Conservation (phyloP, 2,888 invertebrate genomes). For the Diaprepes abbreviatus region DNA sequence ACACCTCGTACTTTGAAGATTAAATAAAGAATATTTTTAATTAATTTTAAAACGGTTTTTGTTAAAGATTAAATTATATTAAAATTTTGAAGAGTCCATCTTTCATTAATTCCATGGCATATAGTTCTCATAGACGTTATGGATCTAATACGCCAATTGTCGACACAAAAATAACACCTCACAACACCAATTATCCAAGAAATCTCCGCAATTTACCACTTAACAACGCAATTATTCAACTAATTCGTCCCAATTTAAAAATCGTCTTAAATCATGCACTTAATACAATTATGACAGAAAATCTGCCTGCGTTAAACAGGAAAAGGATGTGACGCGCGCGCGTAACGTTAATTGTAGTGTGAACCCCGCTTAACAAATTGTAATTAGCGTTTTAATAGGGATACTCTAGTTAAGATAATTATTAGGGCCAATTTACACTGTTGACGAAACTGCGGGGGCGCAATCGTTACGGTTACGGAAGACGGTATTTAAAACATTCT, state of each 20-base stretch:
- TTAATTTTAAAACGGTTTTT: too few species aligned
- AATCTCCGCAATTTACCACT: constrained; percentile 34
- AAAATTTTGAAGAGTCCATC: too few species aligned
- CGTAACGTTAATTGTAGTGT: constrained; percentile 65
- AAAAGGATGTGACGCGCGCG: constrained; percentile 66
- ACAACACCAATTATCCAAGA: constrained; percentile 7
- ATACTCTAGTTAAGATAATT: constrained; percentile 69
- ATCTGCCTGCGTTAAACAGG: constrained; percentile 64
- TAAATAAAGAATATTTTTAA: too few species aligned
- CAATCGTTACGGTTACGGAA: constrained; percentile 5
- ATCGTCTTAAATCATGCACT: constrained; percentile 25
- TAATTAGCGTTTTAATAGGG: constrained; percentile 69
- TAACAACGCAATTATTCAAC: constrained; percentile 15
- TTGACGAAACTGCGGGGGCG: constrained; percentile 36
- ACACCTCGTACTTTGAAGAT: too few species aligned
- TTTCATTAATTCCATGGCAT: too few species aligned
- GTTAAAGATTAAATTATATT: too few species aligned
- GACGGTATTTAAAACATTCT: constrained; percentile 29
- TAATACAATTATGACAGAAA: constrained; percentile 49
- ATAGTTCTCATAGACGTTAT: too few species aligned
- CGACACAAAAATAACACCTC: neutral
- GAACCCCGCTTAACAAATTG: constrained; percentile 66
- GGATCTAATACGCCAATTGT: neutral
- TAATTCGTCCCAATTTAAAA: constrained; percentile 28
- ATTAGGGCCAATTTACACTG: constrained; percentile 52